Percentiles rank a stretch among this genome's conserved stretches.
Evolutionary conservation across 2,113 vertebrate species (phyloP).

Genomic region (Carassius auratus): DNA sequence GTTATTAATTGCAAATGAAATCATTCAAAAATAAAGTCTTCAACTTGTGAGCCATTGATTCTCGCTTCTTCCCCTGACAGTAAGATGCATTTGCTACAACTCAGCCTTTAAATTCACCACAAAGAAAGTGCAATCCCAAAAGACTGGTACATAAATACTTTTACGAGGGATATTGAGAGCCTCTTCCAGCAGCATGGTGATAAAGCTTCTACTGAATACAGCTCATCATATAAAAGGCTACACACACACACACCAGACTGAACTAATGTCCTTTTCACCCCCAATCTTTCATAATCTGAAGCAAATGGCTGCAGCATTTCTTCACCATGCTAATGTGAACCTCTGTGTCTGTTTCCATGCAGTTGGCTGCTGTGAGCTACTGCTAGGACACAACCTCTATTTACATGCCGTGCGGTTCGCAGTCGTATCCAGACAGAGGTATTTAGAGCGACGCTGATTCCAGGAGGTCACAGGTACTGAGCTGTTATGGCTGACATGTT

Average conservation of each 20-base stretch:
- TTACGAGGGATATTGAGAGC: constrained; percentile 23
- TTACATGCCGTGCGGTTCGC: not conserved
- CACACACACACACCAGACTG: not conserved
- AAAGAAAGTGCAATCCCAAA: constrained; percentile 27
- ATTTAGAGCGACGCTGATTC: not conserved
- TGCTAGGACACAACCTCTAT: not conserved
- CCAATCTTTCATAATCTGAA: not conserved
- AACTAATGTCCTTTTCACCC: not conserved
- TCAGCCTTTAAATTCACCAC: constrained; percentile 15
- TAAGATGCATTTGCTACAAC: constrained; percentile 22
- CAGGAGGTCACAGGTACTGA: constrained; percentile 18
- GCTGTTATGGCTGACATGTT: constrained; percentile 35
- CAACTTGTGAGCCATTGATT: constrained; percentile 9
- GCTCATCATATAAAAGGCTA: not conserved
- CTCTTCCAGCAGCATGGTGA: not conserved
- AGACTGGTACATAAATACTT: constrained; percentile 23
- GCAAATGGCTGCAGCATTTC: not conserved
- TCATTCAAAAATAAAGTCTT: not conserved
- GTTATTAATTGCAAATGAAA: not conserved
- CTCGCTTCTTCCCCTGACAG: not conserved
- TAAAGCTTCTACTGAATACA: constrained; percentile 7
- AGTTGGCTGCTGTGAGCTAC: not conserved
- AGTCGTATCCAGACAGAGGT: not conserved
- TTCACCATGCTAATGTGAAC: not conserved
- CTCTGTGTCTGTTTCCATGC: not conserved